Conservation (phyloP, 2,888 invertebrate species). For the Tridacna gigas region DNA sequence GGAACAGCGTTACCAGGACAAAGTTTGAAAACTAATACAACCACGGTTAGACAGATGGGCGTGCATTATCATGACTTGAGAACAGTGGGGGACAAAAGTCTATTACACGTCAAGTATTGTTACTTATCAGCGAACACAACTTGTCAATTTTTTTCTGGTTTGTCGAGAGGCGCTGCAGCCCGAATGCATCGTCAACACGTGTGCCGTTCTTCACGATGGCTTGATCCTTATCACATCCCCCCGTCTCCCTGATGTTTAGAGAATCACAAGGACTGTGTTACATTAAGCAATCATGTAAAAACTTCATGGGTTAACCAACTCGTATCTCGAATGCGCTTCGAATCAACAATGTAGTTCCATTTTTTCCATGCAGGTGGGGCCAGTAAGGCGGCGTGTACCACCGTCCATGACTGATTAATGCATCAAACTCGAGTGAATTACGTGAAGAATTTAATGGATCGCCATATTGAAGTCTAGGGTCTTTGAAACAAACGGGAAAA, state of each 20-base stretch:
- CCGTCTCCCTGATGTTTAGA: conserved; percentile 30
- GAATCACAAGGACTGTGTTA: conserved; percentile 58
- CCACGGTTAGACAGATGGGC: conserved; percentile 43
- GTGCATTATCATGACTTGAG: conserved; percentile 31
- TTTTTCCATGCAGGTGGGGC: conserved; percentile 77
- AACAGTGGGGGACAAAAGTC: conserved; percentile 31
- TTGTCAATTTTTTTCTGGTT: conserved; percentile 44
- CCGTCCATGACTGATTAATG: conserved; percentile 77
- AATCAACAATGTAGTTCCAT: conserved; percentile 72
- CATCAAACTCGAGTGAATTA: conserved; percentile 78
- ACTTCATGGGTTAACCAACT: conserved; percentile 73
- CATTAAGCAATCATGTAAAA: conserved; percentile 69
- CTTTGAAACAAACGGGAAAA: conserved; percentile 65
- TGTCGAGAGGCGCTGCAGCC: conserved; percentile 43
- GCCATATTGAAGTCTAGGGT: conserved; percentile 62
- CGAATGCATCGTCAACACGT: conserved; percentile 41
- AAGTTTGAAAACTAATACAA: conserved; percentile 8
- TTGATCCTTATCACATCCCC: conserved; percentile 58
- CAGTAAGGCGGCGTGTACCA: conserved; percentile 63
- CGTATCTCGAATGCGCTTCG: conserved; percentile 67
- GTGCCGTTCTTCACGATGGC: conserved; percentile 33
- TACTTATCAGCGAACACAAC: conserved; percentile 63
- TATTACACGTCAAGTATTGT: conserved; percentile 36
- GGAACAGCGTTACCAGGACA: conserved; percentile 15
- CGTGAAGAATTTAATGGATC: conserved; percentile 80